Evolutionary conservation across 2,888 invertebrate species (phyloP).

Genomic region (Periphyllus acericola): DNA sequence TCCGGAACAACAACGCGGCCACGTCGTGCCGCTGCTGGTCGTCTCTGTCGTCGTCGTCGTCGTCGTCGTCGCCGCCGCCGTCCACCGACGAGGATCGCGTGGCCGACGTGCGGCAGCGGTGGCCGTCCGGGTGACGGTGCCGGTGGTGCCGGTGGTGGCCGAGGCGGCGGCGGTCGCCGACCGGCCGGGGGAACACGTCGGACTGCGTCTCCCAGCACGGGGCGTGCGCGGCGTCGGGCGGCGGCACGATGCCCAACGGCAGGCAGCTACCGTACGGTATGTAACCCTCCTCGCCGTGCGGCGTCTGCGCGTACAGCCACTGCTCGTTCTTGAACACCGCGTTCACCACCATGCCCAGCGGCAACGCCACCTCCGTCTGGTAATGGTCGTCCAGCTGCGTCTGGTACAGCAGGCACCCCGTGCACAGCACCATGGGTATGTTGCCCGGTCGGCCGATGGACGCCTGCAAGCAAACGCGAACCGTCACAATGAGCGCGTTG

Average conservation of each 20-base stretch:
- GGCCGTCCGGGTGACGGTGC: conserved; percentile 64
- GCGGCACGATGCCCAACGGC: conserved; percentile 80
- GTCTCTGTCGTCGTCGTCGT: conserved; percentile 74
- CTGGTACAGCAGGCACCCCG: conserved; percentile 66
- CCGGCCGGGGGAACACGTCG: conserved; percentile 82
- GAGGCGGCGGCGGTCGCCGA: conserved; percentile 71
- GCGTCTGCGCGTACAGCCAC: conserved; percentile 87
- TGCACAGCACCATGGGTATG: conserved; percentile 76
- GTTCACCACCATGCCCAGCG: conserved; percentile 82
- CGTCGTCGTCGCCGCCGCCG: conserved; percentile 74
- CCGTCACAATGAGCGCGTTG: no score
- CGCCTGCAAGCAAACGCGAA: conserved; percentile 68
- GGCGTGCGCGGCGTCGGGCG: conserved; percentile 68
- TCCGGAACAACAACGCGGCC: conserved; percentile 76
- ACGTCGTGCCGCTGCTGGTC: conserved; percentile 75
- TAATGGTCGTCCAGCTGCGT: conserved; percentile 65
- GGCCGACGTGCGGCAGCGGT: conserved; percentile 64
- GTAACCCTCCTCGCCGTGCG: conserved; percentile 86
- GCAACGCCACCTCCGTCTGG: conserved; percentile 65
- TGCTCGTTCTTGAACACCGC: conserved; percentile 86
- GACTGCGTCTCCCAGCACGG: conserved; percentile 86
- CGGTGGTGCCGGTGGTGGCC: conserved; percentile 68
- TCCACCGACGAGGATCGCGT: conserved; percentile 68
- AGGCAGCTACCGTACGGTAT: conserved; percentile 81
- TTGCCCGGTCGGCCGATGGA: conserved; percentile 84